Percentiles rank a stretch among this genome's conserved stretches.
These are phyloP conservation scores for Diabrotica virgifera DNA, from an alignment of 1,140 invertebrate genomes.

Conservation along the genomic window DNA sequence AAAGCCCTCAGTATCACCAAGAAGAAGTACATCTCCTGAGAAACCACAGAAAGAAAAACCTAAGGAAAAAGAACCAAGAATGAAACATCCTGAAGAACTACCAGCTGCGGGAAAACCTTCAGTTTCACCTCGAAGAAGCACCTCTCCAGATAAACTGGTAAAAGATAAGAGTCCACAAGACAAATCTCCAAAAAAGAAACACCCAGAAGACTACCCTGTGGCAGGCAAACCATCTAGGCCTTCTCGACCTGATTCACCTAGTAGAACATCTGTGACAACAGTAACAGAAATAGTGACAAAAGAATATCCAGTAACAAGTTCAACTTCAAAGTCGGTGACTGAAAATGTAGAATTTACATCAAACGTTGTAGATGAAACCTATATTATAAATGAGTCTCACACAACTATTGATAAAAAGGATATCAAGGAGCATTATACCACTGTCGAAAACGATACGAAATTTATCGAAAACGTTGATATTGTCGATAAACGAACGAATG, in stretches of 20 bases:
- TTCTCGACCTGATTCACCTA: background rate
- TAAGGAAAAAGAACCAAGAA: background rate
- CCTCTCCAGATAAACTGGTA: background rate
- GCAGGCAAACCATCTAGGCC: slow-evolving; percentile 6
- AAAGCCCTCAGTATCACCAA: background rate
- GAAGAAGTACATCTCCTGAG: background rate
- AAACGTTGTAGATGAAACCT: slow-evolving; percentile 33
- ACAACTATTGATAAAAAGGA: slow-evolving; percentile 34
- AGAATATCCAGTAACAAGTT: slow-evolving; percentile 3
- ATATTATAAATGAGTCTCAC: slow-evolving; percentile 37
- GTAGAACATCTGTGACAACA: background rate
- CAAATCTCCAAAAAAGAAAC: background rate
- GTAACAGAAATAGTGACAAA: background rate
- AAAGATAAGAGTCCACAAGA: background rate
- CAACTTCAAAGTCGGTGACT: slow-evolving; percentile 29
- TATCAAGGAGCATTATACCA: slow-evolving; percentile 31
- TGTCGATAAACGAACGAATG: slow-evolving; percentile 8
- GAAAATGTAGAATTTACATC: slow-evolving; percentile 32
- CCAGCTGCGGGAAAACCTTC: slow-evolving; percentile 12
- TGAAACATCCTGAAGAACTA: slow-evolving; percentile 11
- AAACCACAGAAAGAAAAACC: background rate
- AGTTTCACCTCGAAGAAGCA: background rate
- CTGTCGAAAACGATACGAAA: slow-evolving; percentile 24
- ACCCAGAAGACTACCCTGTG: background rate
- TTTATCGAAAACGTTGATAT: slow-evolving; percentile 18